Conservation (phyloP, 2,113 vertebrate species). For the Brachirus orientalis region DNA sequence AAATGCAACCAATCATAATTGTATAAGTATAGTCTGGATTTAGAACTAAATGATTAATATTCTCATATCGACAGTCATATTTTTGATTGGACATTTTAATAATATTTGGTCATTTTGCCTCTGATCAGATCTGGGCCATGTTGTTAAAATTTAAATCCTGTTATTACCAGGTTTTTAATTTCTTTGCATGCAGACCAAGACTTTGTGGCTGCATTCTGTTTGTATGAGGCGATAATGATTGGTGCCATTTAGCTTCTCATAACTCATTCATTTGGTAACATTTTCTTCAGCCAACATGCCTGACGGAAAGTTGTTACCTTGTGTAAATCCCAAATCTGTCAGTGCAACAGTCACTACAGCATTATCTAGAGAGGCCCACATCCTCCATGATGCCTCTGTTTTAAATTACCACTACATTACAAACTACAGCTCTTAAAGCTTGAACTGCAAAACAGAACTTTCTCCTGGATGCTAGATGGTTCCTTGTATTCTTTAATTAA, state of each 20-base stretch:
- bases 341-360: constrained; percentile 57
- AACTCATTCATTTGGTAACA: constrained; percentile 3
- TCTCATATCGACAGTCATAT: background rate
- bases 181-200: background rate
- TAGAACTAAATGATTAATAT: background rate
- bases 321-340: constrained; percentile 27
- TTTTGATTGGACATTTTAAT: constrained; percentile 16
- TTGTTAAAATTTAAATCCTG: constrained; percentile 10
- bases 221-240: constrained; percentile 34
- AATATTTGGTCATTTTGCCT: no score
- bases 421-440: background rate
- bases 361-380: constrained; percentile 52
- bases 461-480: background rate
- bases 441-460: background rate
- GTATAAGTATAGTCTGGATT: constrained; percentile 23
- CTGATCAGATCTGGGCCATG: constrained; percentile 13
- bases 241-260: constrained; percentile 56
- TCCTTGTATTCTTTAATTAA: constrained; percentile 25
- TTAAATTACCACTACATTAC: constrained; percentile 8
- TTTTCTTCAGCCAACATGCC: constrained; percentile 1
- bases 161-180: constrained; percentile 1
- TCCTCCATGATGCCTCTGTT: background rate
- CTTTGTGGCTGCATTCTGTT: constrained; percentile 13
- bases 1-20: constrained; percentile 60
- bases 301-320: constrained; percentile 27